Conservation (phyloP, 2,797 vertebrate species). For the Sebastes itinus region DNA sequence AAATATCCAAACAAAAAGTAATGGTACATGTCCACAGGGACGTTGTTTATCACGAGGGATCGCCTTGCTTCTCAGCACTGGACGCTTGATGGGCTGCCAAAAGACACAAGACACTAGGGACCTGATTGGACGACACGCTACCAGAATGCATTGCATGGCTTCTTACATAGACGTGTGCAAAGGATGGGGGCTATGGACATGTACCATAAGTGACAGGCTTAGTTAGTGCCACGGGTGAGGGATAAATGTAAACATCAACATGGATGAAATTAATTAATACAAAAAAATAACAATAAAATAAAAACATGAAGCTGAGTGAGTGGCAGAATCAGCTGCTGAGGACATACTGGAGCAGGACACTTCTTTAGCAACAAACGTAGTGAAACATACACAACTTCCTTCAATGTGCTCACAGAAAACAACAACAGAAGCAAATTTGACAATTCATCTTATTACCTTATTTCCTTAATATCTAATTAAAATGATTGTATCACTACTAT, state of each 20-base stretch:
- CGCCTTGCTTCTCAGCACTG: too few species aligned
- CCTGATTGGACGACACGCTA: too few species aligned
- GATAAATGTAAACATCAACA: slow-evolving; percentile 19
- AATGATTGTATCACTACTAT: not conserved
- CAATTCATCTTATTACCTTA: not conserved
- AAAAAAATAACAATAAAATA: not conserved
- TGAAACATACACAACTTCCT: slow-evolving; percentile 10
- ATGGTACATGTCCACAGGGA: too few species aligned
- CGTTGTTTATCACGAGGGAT: fast-evolving
- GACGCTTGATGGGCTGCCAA: too few species aligned
- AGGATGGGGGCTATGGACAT: too few species aligned
- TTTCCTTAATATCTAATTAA: not conserved
- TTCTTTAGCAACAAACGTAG: slow-evolving; percentile 11
- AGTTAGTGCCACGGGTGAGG: slow-evolving; percentile 11
- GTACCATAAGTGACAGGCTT: not conserved
- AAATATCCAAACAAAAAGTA: slow-evolving; percentile 36
- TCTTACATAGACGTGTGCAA: too few species aligned
- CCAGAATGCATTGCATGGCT: too few species aligned
- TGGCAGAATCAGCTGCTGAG: not conserved
- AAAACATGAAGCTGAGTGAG: slow-evolving; percentile 4
- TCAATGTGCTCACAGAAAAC: slow-evolving; percentile 26
- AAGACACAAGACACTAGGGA: too few species aligned
- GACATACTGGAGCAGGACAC: not conserved
- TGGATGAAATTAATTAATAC: not conserved
- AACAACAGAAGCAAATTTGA: slow-evolving; percentile 1